These are phyloP conservation scores for Mizuhopecten yessoensis DNA, from an alignment of 1,140 invertebrate species.

Conservation along the genomic window DNA sequence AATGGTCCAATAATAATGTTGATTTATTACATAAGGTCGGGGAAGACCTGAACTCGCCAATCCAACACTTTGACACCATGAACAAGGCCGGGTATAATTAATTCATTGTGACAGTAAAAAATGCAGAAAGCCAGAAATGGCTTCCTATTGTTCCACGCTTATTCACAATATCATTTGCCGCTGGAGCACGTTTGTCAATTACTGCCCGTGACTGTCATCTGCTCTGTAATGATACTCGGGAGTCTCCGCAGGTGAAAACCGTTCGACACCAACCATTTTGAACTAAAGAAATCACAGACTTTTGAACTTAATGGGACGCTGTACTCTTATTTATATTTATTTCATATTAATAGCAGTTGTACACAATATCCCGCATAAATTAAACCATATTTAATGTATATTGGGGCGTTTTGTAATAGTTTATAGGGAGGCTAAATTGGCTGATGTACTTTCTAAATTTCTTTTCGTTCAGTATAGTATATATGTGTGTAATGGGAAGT, in stretches of 20 bases:
- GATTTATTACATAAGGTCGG: slow-evolving; percentile 17
- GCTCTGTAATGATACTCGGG: not conserved
- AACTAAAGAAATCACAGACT: not conserved
- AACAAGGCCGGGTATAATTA: not conserved
- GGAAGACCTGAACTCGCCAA: not conserved
- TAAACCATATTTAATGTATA: not conserved
- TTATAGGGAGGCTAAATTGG: not conserved
- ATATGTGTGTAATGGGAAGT: not conserved
- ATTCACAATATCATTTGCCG: not conserved
- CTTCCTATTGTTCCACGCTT: not conserved
- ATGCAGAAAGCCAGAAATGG: not conserved
- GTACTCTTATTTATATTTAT: slow-evolving; percentile 14
- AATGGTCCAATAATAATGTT: not conserved
- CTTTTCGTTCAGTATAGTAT: not conserved
- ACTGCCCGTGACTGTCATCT: not conserved
- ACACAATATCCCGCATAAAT: not conserved
- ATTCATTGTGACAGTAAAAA: not conserved
- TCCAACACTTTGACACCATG: slow-evolving; percentile 10
- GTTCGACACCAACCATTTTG: not conserved
- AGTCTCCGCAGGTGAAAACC: not conserved
- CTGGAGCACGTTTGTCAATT: not conserved
- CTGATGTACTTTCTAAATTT: slow-evolving; percentile 27
- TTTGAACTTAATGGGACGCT: too few species aligned
- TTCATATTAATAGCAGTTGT: not conserved
- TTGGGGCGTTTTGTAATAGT: not conserved